A percentile compares a stretch with the other conserved stretches of the same genome.
phyloP scores from a whole-genome alignment of 2,888 invertebrate genomes.

The Eledona agricola region DNA sequence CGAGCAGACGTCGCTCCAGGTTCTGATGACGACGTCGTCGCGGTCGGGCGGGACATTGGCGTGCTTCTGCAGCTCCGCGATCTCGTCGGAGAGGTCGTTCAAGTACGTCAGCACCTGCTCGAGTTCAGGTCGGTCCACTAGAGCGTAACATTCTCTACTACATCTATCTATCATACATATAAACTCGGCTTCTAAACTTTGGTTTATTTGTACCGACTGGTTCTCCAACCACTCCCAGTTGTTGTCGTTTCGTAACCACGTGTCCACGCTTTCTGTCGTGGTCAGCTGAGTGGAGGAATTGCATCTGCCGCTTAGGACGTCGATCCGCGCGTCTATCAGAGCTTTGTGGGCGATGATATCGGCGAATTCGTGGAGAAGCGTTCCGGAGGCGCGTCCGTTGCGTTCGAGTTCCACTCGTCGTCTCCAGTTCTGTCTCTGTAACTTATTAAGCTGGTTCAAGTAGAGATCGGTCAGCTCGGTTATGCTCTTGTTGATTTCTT shows the following conservation, averaged over 20 bases:
- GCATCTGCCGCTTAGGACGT: constrained; percentile 68
- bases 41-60: constrained; percentile 45
- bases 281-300: constrained; percentile 30
- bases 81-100: constrained; percentile 48
- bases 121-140: constrained; percentile 53
- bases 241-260: constrained; percentile 56
- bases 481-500: constrained; percentile 77
- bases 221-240: constrained; percentile 63
- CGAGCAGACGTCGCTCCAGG: constrained; percentile 66
- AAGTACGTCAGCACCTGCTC: constrained; percentile 49
- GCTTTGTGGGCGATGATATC: constrained; percentile 79
- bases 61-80: constrained; percentile 48
- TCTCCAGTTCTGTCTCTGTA: constrained; percentile 65
- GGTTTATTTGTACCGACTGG: constrained; percentile 61
- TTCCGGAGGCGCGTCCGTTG: constrained; percentile 62
- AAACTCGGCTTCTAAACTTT: constrained; percentile 73
- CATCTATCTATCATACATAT: constrained; percentile 72
- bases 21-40: constrained; percentile 51
- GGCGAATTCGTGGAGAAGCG: constrained; percentile 71
- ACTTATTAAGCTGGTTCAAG: constrained; percentile 70
- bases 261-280: constrained; percentile 41
- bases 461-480: constrained; percentile 74
- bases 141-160: constrained; percentile 70
- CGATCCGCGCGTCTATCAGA: constrained; percentile 78
- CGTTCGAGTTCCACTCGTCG: constrained; percentile 64